Evolutionary conservation across 2,888 invertebrate genomes (phyloP), one percentile per base, ranked within the genome.

Genomic region (Pyrrhia umbra): DNA sequence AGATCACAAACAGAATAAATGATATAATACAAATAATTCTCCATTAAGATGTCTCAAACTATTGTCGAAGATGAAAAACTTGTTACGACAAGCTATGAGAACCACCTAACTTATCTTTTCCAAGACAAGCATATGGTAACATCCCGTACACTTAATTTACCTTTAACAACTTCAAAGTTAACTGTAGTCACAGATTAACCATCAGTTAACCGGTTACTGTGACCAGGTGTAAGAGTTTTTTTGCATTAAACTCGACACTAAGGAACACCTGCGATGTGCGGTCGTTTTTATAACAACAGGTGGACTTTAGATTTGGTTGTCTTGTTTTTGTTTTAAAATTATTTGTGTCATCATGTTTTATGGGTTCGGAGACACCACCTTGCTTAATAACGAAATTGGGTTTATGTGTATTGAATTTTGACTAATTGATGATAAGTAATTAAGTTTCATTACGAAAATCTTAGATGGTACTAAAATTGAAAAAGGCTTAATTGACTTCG

Each of bases 201-300:
- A 39, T 21, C 5, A 2, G n/a, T 37, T 25, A 70, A 73, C 73
- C 73, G 66, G 73, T 71, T 58, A 20, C 1, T 20, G 13, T 55
- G 18, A 54, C 76, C 72, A 73, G 72, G 71, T 73, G 72, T 46
- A 40, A 51, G 21, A 16, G 23, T 40, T 73, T 74, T 65, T 73
- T 77, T 70, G 69, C 75, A 16, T 16, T n/a, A 27, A 60, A 54
- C 49, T 46, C 40, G 61, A 25, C 49, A 30, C 50, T 10, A 6
- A 1, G 27, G 1, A 20, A 13, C 69, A 70, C 75, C 69, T 70
- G 69, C 45, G 4, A 20, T 15, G 20, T 40, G 20, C 20, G 8
- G 37, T 37, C n/a, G 34, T 67, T 68, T 60, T 69, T 59, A 59
- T 60, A 15, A 2, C 27, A 60, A 40, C 69, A 68, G 69, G 69